Percentiles rank a stretch among this genome's conserved stretches.
Conservation (phyloP, 2,113 vertebrate genomes). For the Macheiramphus alcinus region DNA sequence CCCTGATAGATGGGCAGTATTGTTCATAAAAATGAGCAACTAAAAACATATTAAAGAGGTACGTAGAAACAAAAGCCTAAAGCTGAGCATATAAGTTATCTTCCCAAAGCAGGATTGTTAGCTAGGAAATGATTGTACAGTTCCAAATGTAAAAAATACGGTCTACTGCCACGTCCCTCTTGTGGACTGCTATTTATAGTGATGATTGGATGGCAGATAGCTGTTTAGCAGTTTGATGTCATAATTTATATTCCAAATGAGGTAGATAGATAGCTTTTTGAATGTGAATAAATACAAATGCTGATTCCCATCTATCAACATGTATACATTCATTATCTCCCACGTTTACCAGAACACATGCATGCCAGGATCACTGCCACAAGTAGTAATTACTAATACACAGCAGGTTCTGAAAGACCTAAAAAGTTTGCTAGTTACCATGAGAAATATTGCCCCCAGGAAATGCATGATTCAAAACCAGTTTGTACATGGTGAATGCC, state of each 20-base stretch:
- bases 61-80: not conserved
- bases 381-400: not conserved
- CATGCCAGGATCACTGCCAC: not conserved
- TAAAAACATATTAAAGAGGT: not conserved
- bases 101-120: not conserved
- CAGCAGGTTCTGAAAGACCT: not conserved
- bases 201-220: not conserved
- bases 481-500: conserved; percentile 9
- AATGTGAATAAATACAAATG: not conserved
- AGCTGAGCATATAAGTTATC: not conserved
- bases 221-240: not conserved
- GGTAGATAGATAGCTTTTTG: not conserved
- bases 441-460: conserved; percentile 33
- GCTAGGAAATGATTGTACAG: not conserved
- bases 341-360: not conserved
- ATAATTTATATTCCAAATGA: not conserved
- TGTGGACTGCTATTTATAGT: conserved; percentile 7
- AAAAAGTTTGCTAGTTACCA: conserved; percentile 32
- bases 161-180: not conserved
- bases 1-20: not conserved
- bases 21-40: not conserved
- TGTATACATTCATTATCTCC: not conserved
- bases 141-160: not conserved
- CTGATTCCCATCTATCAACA: not conserved
- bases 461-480: conserved; percentile 41